phyloP scores from a whole-genome alignment of 1,140 invertebrate species.

The Carcinoscorpius rotundicauda region DNA sequence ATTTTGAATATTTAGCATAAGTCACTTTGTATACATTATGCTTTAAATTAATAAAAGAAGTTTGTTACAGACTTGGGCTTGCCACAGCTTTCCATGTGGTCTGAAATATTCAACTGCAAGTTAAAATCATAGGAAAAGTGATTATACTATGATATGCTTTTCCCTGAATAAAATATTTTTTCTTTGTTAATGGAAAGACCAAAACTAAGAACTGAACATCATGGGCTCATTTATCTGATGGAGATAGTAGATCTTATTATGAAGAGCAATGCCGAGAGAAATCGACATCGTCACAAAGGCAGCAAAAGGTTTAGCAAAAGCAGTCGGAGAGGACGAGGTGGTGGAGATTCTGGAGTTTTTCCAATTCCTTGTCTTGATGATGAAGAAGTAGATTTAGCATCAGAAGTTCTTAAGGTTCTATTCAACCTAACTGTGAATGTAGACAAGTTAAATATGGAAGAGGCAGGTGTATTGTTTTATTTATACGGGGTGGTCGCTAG shows the following conservation, averaged over 20 bases:
- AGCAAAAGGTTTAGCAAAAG: slow-evolving; percentile 15
- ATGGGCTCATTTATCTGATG: slow-evolving; percentile 65
- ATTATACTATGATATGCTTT: no score
- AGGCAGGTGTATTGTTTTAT: slow-evolving; percentile 26
- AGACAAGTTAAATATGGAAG: slow-evolving; percentile 35
- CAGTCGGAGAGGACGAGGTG: slow-evolving; percentile 4
- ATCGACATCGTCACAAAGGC: slow-evolving; percentile 11
- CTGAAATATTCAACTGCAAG: no score
- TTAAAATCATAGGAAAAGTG: no score
- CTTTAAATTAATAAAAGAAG: no score
- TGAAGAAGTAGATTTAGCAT: slow-evolving; percentile 54
- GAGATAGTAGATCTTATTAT: slow-evolving; percentile 63
- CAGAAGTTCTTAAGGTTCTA: slow-evolving; percentile 75
- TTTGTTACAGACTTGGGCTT: no score
- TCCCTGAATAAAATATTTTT: no score
- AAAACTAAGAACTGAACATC: slow-evolving; percentile 59
- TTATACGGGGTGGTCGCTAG: no score
- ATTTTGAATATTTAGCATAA: no score
- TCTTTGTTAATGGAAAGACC: slow-evolving; percentile 20
- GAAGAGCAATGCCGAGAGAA: slow-evolving; percentile 31
- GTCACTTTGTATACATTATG: no score
- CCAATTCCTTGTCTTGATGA: slow-evolving; percentile 31
- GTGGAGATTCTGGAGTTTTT: neutral
- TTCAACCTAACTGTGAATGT: slow-evolving; percentile 65
- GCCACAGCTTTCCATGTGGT: no score